Conservation (phyloP, 2,888 invertebrate species). For the Chelonus formosanus region DNA sequence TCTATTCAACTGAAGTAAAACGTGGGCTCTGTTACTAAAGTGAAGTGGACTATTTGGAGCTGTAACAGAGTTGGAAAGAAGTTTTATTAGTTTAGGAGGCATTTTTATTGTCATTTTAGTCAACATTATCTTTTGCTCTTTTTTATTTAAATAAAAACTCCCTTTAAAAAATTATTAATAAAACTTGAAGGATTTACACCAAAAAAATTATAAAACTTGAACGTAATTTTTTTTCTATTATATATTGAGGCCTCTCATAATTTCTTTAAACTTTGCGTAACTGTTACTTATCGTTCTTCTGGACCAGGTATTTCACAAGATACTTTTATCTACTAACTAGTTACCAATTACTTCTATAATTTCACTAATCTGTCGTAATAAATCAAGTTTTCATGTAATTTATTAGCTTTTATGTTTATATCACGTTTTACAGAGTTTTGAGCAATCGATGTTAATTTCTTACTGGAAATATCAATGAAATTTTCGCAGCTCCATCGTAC, state of each 20-base stretch:
- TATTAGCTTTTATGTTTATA: no score
- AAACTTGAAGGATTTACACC: no score
- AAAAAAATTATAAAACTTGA: not conserved
- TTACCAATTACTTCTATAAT: constrained; percentile 38
- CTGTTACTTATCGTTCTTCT: constrained; percentile 29
- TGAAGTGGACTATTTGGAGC: constrained; percentile 73
- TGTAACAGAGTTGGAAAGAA: constrained; percentile 63
- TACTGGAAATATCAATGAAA: no score
- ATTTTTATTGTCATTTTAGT: constrained; percentile 2
- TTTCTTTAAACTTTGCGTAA: constrained; percentile 31
- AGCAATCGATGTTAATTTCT: no score
- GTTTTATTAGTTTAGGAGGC: not conserved
- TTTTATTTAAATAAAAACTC: no score
- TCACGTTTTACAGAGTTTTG: no score
- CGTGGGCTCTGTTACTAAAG: constrained; percentile 73
- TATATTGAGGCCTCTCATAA: constrained; percentile 27
- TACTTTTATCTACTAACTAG: constrained; percentile 37
- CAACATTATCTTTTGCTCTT: no score
- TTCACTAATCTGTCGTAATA: constrained; percentile 35
- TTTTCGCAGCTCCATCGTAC: no score
- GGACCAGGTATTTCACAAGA: constrained; percentile 41
- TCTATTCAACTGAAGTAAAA: constrained; percentile 70
- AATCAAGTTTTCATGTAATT: constrained; percentile 6
- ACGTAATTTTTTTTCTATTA: not conserved
- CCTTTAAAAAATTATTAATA: no score